These are phyloP conservation scores for Coleophora deauratella DNA, from an alignment of 2,888 invertebrate species.

Conservation along the genomic window DNA sequence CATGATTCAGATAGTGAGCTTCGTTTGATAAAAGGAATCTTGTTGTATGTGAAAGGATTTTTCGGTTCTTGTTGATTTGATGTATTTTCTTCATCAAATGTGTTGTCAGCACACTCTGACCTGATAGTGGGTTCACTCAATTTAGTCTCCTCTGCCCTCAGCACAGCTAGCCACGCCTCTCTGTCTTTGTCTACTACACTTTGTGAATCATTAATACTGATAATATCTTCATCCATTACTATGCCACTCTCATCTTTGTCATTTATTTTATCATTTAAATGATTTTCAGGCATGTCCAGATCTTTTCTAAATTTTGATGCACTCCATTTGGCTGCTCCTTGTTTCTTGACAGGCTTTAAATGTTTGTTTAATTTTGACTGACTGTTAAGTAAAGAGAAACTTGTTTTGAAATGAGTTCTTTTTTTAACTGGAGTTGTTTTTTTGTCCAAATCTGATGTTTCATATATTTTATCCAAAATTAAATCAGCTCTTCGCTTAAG, in stretches of 20 bases:
- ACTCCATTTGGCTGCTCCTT: constrained; percentile 5
- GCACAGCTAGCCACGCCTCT: constrained; percentile 43
- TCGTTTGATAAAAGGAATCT: constrained; percentile 48
- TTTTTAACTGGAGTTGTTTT: constrained; percentile 6
- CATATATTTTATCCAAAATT: constrained; percentile 8
- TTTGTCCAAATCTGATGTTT: constrained; percentile 5
- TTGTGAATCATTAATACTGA: constrained; percentile 44
- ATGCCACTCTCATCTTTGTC: constrained; percentile 47
- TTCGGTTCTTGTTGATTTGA: background rate
- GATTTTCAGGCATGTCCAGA: constrained; percentile 6
- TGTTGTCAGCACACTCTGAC: constrained; percentile 9
- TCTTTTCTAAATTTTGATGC: constrained; percentile 12
- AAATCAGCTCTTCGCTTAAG: constrained; percentile 2
- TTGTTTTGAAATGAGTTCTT: constrained; percentile 19
- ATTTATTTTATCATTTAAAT: constrained; percentile 2
- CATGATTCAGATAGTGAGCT: constrained; percentile 34
- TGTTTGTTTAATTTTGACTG: constrained; percentile 11
- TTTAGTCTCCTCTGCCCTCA: constrained; percentile 33
- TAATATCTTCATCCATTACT: constrained; percentile 42
- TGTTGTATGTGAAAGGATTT: constrained; percentile 10
- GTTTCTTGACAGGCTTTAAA: constrained; percentile 4
- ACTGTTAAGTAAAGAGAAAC: constrained; percentile 7
- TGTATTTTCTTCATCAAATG: constrained; percentile 3
- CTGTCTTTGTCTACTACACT: constrained; percentile 46
- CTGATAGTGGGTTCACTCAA: constrained; percentile 13